Conservation (phyloP, 1,140 invertebrate species). For the Hetaerina americana region DNA sequence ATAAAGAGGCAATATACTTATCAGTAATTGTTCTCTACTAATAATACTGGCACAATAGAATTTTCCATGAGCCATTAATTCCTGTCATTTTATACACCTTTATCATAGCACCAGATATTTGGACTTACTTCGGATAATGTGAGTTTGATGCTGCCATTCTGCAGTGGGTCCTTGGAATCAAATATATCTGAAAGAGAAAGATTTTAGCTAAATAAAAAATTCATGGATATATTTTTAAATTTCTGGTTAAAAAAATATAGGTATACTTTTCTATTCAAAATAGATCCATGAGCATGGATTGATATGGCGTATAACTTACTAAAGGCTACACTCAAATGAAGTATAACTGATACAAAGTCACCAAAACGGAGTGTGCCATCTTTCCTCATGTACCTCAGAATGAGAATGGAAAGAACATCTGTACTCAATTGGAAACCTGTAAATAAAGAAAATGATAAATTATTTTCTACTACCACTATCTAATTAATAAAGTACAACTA, state of each 20-base stretch:
- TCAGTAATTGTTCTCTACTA: not conserved
- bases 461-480: no score
- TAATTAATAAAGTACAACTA: no score
- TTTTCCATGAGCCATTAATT: not conserved
- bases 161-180: conserved; percentile 65
- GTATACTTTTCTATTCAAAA: not conserved
- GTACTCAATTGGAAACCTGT: conserved; percentile 70
- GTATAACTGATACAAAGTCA: conserved; percentile 80
- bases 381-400: conserved; percentile 81
- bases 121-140: conserved; percentile 58
- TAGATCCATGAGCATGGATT: not conserved
- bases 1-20: conserved; percentile 9
- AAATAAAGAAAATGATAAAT: conserved; percentile 17
- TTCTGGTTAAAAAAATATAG: not conserved
- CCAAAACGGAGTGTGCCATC: conserved; percentile 86
- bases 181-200: conserved; percentile 50
- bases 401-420: conserved; percentile 65
- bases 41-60: not conserved
- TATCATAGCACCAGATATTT: conserved; percentile 8
- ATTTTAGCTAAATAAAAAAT: conserved; percentile 7
- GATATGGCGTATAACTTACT: conserved; percentile 45
- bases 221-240: not conserved
- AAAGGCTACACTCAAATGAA: conserved; percentile 78
- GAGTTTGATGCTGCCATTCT: conserved; percentile 69
- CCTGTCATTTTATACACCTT: conserved; percentile 5